Evolutionary conservation across 2,888 invertebrate genomes (phyloP).

Genomic region (Aphodius sticticus): DNA sequence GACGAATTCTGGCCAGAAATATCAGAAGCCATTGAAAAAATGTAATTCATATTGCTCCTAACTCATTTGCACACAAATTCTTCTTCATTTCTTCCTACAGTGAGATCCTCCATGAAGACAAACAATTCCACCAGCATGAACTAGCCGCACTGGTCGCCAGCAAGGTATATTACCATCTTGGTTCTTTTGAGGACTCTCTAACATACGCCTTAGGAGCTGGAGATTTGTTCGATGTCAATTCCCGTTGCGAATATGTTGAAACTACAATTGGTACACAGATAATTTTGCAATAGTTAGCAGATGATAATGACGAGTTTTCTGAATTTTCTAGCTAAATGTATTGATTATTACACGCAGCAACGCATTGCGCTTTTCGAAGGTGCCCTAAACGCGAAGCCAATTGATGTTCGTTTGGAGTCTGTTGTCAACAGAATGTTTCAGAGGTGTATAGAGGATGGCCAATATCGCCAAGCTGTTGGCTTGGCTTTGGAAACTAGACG

Average conservation of each 20-base stretch:
- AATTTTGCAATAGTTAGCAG: constrained; percentile 16
- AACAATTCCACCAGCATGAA: constrained; percentile 85
- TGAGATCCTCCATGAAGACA: constrained; percentile 95
- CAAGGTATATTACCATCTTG: constrained; percentile 98
- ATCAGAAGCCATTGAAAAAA: constrained; percentile 96
- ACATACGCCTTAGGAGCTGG: constrained; percentile 98
- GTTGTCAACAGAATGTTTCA: constrained; percentile 98
- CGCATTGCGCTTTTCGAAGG: constrained; percentile 78
- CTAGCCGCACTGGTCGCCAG: constrained; percentile 97
- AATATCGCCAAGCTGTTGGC: constrained; percentile 95
- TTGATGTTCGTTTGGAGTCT: constrained; percentile 85
- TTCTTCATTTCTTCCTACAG: constrained; percentile 56
- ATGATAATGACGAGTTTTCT: constrained; percentile 34
- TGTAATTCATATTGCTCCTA: constrained; percentile 64
- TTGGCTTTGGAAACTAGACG: constrained; percentile 95
- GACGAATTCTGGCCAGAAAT: constrained; percentile 99
- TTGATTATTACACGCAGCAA: constrained; percentile 94
- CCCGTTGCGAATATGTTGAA: constrained; percentile 94
- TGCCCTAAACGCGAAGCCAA: constrained; percentile 70
- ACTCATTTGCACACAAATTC: background rate
- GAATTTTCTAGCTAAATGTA: constrained; percentile 82
- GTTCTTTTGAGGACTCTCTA: constrained; percentile 95
- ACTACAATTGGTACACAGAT: constrained; percentile 79
- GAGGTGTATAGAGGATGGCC: constrained; percentile 92
- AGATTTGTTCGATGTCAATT: constrained; percentile 93